phyloP scores from a whole-genome alignment of 2,888 invertebrate genomes.

The Hybos culiciformis region DNA sequence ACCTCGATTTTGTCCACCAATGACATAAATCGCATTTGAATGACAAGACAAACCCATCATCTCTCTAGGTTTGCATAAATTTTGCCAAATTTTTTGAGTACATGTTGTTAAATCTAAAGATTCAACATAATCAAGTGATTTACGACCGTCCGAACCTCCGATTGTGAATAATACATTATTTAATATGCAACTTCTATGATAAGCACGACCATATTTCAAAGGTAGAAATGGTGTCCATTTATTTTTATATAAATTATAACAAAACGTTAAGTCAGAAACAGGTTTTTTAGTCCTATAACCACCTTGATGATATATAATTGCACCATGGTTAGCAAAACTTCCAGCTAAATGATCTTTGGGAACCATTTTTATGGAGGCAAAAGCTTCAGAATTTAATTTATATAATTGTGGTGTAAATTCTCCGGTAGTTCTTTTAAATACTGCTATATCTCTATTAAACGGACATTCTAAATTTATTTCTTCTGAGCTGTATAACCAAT shows the following conservation, averaged over 20 bases:
- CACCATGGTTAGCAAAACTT: conserved; percentile 12
- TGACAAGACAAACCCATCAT: conserved; percentile 12
- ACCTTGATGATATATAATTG: conserved; percentile 12
- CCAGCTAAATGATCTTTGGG: conserved; percentile 9
- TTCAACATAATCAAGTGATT: conserved; percentile 11
- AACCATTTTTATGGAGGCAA: conserved; percentile 1
- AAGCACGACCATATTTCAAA: conserved; percentile 12
- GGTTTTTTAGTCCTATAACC: conserved; percentile 12
- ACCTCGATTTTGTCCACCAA: conserved; percentile 13
- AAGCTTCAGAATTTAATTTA: conserved; percentile 6
- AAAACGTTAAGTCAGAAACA: conserved; percentile 5
- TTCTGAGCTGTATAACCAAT: conserved; percentile 3
- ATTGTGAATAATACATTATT: conserved; percentile 10
- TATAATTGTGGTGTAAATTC: conserved; percentile 6
- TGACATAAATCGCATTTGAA: conserved; percentile 12
- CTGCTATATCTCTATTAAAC: conserved; percentile 7
- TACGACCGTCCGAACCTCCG: conserved; percentile 12
- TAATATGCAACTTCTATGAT: conserved; percentile 13
- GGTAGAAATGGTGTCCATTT: conserved; percentile 14
- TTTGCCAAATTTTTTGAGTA: neutral
- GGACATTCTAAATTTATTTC: conserved; percentile 1
- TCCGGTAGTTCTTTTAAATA: conserved; percentile 9
- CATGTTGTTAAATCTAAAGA: conserved; percentile 11
- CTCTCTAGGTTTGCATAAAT: conserved; percentile 10
- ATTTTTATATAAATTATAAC: conserved; percentile 11